Conservation (phyloP, 2,888 invertebrate species). For the Diplazon laetatorius region DNA sequence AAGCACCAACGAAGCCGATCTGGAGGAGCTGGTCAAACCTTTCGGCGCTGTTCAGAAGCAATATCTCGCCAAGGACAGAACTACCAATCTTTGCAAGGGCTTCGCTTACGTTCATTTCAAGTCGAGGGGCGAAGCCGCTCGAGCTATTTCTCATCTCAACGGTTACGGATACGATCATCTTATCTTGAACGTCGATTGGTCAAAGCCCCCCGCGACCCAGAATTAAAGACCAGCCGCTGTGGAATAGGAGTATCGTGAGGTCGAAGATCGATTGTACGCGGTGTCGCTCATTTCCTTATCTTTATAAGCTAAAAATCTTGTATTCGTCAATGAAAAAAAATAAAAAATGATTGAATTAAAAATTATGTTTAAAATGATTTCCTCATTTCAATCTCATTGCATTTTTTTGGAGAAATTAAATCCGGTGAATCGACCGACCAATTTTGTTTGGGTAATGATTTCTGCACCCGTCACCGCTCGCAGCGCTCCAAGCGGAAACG, state of each 20-base stretch:
- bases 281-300: constrained; percentile 26
- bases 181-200: constrained; percentile 99
- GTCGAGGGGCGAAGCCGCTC: constrained; percentile 93
- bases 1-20: constrained; percentile 96
- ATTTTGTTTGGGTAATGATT: no score
- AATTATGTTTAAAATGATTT: no score
- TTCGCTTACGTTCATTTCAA: constrained; percentile 99
- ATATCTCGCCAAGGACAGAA: constrained; percentile 97
- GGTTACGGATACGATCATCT: constrained; percentile 99
- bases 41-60: constrained; percentile 97
- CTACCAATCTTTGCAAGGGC: constrained; percentile 94
- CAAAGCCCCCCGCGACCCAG: constrained; percentile 88
- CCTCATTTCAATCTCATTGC: no score
- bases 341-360: no score
- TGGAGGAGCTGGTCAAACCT: constrained; percentile 96
- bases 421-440: no score
- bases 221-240: constrained; percentile 67
- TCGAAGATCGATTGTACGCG: constrained; percentile 1
- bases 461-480: no score
- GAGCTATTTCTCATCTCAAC: constrained; percentile 94
- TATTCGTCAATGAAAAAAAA: constrained; percentile 28
- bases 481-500: no score
- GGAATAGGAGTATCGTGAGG: background rate
- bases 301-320: constrained; percentile 31
- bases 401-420: no score